Percentiles rank a stretch among this genome's conserved stretches.
Conservation (phyloP, 2,888 invertebrate genomes). For the Diarsia brunnea region DNA sequence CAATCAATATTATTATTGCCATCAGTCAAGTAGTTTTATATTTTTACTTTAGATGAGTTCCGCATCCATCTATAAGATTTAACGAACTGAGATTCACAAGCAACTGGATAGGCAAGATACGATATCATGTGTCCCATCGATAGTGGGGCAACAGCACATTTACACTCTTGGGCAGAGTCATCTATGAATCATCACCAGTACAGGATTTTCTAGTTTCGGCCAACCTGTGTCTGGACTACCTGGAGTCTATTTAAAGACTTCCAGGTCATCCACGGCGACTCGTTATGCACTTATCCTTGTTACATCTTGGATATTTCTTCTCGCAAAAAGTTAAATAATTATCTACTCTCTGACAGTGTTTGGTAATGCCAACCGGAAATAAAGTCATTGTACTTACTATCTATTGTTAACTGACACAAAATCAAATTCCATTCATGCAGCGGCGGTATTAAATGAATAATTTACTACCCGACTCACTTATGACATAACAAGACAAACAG, state of each 20-base stretch:
- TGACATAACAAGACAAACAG: constrained; percentile 36
- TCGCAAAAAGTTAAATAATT: not conserved
- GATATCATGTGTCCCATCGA: too few species aligned
- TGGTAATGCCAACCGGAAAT: constrained; percentile 27
- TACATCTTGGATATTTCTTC: too few species aligned
- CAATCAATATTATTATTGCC: constrained; percentile 26
- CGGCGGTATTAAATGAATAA: constrained; percentile 39
- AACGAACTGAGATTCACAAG: not conserved
- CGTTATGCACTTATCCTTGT: not conserved
- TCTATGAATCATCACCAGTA: too few species aligned
- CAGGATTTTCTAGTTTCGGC: too few species aligned
- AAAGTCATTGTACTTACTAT: not conserved
- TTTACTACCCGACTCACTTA: constrained; percentile 28
- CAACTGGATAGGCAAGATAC: too few species aligned
- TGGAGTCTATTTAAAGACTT: too few species aligned
- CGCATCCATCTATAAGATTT: not conserved
- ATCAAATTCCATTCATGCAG: constrained; percentile 45
- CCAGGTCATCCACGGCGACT: too few species aligned
- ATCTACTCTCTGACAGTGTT: not conserved
- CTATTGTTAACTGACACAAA: constrained; percentile 30
- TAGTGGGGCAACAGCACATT: too few species aligned
- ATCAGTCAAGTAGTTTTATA: not conserved
- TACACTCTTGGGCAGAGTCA: too few species aligned
- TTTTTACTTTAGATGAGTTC: not conserved
- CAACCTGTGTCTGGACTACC: too few species aligned